These are phyloP conservation scores for Eptesicus fuscus DNA, from an alignment of 2,113 vertebrate genomes.

Conservation along the genomic window DNA sequence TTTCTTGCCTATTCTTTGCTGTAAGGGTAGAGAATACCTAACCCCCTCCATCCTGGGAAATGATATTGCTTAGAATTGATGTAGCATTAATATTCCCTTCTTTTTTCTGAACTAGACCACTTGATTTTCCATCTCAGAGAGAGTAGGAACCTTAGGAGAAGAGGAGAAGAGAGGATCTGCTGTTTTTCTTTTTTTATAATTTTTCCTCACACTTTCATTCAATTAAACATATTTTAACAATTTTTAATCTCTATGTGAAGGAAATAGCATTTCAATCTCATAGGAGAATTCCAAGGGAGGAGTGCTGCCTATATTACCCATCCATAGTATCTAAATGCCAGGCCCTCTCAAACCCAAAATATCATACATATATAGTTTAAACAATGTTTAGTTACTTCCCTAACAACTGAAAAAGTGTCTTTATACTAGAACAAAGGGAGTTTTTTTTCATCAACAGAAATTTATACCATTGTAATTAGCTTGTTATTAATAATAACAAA, in stretches of 20 bases:
- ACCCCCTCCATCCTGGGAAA: not conserved
- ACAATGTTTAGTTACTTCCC: not conserved
- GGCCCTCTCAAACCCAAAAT: not conserved
- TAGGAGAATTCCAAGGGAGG: not conserved
- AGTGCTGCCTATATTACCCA: not conserved
- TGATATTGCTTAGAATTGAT: not conserved
- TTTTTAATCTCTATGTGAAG: not conserved
- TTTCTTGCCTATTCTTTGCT: not conserved
- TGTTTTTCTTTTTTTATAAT: not conserved
- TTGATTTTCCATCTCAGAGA: not conserved
- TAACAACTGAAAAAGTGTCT: not conserved
- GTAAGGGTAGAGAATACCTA: not conserved
- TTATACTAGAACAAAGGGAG: not conserved
- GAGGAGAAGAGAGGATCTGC: too few species aligned
- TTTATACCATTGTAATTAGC: not conserved
- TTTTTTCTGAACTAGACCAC: not conserved
- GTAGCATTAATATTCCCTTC: not conserved
- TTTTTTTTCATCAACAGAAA: not conserved
- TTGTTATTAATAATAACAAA: not conserved
- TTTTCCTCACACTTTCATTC: not conserved
- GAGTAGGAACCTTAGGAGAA: not conserved
- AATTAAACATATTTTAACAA: slow-evolving; percentile 1
- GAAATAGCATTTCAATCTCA: not conserved
- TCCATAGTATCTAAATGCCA: not conserved
- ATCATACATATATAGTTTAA: not conserved